A percentile compares a stretch with the other conserved stretches of the same genome.
Evolutionary conservation across 2,888 invertebrate species (phyloP).

Genomic region (Epinotia bilunana): DNA sequence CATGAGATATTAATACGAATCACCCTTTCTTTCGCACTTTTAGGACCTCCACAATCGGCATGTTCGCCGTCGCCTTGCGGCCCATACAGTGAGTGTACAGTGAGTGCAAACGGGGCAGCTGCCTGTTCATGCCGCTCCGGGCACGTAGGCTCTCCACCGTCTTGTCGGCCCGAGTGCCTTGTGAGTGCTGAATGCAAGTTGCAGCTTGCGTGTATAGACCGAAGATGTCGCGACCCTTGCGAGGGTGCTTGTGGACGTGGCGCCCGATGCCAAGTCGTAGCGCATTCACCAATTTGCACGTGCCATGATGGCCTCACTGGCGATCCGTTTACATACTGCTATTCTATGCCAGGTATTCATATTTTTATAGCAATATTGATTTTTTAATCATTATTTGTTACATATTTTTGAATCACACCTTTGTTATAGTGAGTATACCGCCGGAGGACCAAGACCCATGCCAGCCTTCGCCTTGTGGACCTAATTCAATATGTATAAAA

Average conservation of each 20-base stretch:
- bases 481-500: constrained; percentile 86
- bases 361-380: not conserved
- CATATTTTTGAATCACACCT: not conserved
- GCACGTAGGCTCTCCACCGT: constrained; percentile 90
- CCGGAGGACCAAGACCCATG: constrained; percentile 84
- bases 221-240: constrained; percentile 89
- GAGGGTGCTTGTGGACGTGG: constrained; percentile 89
- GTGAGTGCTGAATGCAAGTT: constrained; percentile 89
- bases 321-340: constrained; percentile 88
- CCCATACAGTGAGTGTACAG: constrained; percentile 87
- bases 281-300: constrained; percentile 90
- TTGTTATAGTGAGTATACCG: constrained; percentile 53
- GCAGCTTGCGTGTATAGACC: constrained; percentile 88
- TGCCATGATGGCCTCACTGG: constrained; percentile 88
- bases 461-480: constrained; percentile 88
- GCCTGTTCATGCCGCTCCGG: constrained; percentile 89
- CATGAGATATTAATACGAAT: too few relatives aligned
- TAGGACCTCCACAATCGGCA: constrained; percentile 62
- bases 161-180: constrained; percentile 90
- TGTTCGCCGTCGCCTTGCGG: constrained; percentile 93
- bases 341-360: constrained; percentile 82
- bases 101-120: constrained; percentile 81
- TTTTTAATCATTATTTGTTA: not conserved
- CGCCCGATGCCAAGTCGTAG: constrained; percentile 89
- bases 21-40: constrained; percentile 16